phyloP scores from a whole-genome alignment of 2,113 vertebrate species.

The Cryptotis parvus region DNA sequence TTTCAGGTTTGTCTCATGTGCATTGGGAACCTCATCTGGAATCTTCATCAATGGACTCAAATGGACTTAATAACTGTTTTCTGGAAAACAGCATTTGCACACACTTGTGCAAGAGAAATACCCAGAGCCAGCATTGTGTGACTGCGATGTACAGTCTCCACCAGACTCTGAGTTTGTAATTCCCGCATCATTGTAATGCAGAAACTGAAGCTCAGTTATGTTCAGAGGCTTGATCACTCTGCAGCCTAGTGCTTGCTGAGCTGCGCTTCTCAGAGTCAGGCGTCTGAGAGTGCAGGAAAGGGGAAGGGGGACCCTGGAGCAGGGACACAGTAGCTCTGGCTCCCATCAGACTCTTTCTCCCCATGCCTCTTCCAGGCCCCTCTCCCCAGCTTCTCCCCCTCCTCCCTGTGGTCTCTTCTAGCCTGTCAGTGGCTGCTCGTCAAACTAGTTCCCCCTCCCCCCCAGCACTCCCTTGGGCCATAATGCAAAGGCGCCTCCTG shows the following conservation, averaged over 20 bases:
- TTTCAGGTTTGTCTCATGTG: too few species aligned
- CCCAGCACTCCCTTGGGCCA: not conserved
- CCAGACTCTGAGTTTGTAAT: not conserved
- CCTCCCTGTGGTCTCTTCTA: rapidly evolving
- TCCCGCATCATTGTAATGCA: not conserved
- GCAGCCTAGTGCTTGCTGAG: not conserved
- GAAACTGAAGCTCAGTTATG: not conserved
- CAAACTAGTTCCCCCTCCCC: conserved; percentile 38
- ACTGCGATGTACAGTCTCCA: not conserved
- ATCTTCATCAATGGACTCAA: not conserved
- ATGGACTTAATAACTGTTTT: not conserved
- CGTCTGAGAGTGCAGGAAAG: not conserved
- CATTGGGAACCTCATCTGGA: not conserved
- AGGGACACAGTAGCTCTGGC: not conserved
- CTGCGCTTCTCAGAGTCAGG: not conserved
- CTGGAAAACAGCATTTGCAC: not conserved
- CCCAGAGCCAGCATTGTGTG: not conserved
- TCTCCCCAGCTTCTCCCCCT: not conserved
- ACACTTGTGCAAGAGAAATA: not conserved
- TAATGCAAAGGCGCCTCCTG: conserved; percentile 81
- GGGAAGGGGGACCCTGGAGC: not conserved
- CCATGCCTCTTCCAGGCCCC: not conserved
- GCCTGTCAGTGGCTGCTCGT: not conserved
- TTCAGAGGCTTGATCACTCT: not conserved
- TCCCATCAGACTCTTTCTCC: not conserved